phyloP scores from a whole-genome alignment of 2,888 invertebrate species.

The Dastarcus helophoroides region DNA sequence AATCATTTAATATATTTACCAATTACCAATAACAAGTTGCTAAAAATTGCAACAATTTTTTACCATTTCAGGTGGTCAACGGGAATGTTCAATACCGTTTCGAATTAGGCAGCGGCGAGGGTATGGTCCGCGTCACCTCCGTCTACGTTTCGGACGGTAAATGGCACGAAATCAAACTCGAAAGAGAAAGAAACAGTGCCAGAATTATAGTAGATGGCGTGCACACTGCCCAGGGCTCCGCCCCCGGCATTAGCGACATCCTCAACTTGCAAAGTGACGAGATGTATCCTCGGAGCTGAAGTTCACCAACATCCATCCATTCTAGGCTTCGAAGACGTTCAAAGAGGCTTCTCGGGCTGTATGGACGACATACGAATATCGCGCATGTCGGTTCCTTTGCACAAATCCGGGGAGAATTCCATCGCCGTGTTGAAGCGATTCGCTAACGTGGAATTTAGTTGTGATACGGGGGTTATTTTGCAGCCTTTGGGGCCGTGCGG shows the following conservation, averaged over 20 bases:
- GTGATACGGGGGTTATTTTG: constrained; percentile 47
- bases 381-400: constrained; percentile 61
- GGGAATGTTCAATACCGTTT: constrained; percentile 83
- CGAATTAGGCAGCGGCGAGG: constrained; percentile 87
- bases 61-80: constrained; percentile 52
- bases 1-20: too few species aligned
- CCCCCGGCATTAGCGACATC: constrained; percentile 71
- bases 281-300: constrained; percentile 74
- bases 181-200: constrained; percentile 70
- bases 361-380: constrained; percentile 77
- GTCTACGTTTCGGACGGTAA: constrained; percentile 71
- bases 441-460: constrained; percentile 60
- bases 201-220: constrained; percentile 68
- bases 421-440: constrained; percentile 53
- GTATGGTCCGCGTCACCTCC: constrained; percentile 64
- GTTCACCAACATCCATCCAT: constrained; percentile 66
- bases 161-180: constrained; percentile 73
- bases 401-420: constrained; percentile 53
- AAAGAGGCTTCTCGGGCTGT: constrained; percentile 72
- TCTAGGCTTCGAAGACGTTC: constrained; percentile 59
- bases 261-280: constrained; percentile 77
- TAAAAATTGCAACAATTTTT: too few species aligned
- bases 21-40: too few species aligned
- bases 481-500: constrained; percentile 57
- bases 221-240: constrained; percentile 60